phyloP scores from a whole-genome alignment of 37 sponge, comb jelly and placozoan genomes.

The Beroe ovata region DNA sequence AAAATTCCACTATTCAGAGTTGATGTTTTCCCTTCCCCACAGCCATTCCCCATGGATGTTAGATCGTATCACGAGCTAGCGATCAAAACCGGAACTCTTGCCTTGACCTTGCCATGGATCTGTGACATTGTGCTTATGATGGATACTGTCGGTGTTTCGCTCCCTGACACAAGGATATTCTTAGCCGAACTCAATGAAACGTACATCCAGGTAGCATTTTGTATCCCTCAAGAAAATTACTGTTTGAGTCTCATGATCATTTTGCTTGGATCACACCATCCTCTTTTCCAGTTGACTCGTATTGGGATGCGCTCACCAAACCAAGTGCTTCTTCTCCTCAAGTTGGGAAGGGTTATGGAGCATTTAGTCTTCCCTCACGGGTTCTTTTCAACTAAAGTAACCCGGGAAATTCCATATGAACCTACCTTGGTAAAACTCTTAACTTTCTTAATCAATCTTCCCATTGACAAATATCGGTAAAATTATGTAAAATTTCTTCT shows the following conservation, averaged over 20 bases:
- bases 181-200: neutral
- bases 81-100: conserved; percentile 15
- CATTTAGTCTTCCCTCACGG: conserved; percentile 7
- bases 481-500: too few species aligned
- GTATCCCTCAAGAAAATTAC: too few species aligned
- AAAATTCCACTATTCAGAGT: too few species aligned
- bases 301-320: neutral
- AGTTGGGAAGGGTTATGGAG: conserved; percentile 46
- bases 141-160: conserved; percentile 4
- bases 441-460: too few species aligned
- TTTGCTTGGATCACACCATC: neutral
- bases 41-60: conserved; percentile 38
- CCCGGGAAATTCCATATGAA: neutral
- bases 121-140: conserved; percentile 56
- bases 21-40: too few species aligned
- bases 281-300: neutral
- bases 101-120: conserved; percentile 44
- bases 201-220: conserved; percentile 33
- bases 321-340: neutral
- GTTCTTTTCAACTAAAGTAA: neutral
- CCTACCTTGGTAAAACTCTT: conserved; percentile 37
- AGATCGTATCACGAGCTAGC: neutral
- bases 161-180: neutral
- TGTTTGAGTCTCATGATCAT: neutral
- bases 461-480: too few species aligned